Evolutionary conservation across 2,888 invertebrate species (phyloP).

Genomic region (Belgica antarctica): DNA sequence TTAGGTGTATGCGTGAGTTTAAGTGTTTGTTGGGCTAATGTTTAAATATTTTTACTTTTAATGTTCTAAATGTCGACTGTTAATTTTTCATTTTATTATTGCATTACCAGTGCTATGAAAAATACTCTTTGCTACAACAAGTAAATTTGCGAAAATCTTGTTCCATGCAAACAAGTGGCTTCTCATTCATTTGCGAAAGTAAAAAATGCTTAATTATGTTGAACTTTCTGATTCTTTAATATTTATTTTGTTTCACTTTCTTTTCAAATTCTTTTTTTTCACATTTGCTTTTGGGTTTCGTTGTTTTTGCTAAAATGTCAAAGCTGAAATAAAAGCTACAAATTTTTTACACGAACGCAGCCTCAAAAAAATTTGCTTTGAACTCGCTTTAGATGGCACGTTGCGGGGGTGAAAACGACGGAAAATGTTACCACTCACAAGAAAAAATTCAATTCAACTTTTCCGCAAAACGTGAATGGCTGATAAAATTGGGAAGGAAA

Average conservation of each 20-base stretch:
- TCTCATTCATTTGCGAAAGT: background rate
- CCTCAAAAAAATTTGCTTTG: background rate
- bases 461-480: too few species aligned
- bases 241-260: background rate
- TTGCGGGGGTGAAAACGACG: too few species aligned
- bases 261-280: conserved; percentile 1
- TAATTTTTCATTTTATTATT: background rate
- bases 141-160: background rate
- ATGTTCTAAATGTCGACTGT: conserved; percentile 5
- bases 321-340: background rate
- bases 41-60: conserved; percentile 9
- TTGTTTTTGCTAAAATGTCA: background rate
- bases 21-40: conserved; percentile 5
- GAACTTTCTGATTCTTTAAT: conserved; percentile 29
- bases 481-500: too few species aligned
- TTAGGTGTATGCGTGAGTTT: background rate
- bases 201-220: conserved; percentile 33
- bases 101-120: too few species aligned
- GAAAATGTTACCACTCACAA: too few species aligned
- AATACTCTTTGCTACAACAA: too few species aligned
- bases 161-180: conserved; percentile 3
- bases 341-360: too few species aligned
- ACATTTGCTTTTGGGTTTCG: background rate
- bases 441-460: too few species aligned
- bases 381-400: too few species aligned